Percentiles rank a stretch among this genome's conserved stretches.
Evolutionary conservation across 2,797 vertebrate genomes (phyloP).

Genomic region (Urosaurus nigricauda): DNA sequence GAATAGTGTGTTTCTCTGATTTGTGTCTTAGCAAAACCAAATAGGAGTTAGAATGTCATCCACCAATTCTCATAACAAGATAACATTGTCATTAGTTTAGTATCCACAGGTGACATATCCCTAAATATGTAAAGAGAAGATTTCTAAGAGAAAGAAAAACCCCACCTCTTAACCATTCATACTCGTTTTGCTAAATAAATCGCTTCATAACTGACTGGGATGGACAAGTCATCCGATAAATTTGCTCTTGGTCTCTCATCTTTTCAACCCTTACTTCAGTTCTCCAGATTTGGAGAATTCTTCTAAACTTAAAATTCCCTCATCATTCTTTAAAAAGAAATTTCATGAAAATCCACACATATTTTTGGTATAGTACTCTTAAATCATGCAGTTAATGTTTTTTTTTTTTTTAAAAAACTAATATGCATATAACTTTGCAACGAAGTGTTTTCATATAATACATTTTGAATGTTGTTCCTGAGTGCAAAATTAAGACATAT

Average conservation of each 20-base stretch:
- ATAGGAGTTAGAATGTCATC: neutral
- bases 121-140: neutral
- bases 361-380: neutral
- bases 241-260: neutral
- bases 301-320: neutral
- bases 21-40: rapidly evolving
- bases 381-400: neutral
- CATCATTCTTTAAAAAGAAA: neutral
- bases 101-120: neutral
- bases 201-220: too few relatives aligned
- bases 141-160: neutral
- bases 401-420: too few relatives aligned
- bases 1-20: neutral
- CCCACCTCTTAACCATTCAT: neutral
- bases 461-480: neutral
- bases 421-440: too few relatives aligned
- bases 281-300: neutral
- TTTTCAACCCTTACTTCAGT: neutral
- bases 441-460: neutral
- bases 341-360: neutral
- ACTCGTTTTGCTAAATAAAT: neutral
- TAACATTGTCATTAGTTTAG: neutral
- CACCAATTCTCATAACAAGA: neutral
- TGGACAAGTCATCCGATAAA: neutral
- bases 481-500: neutral